These are phyloP conservation scores for Microplitis deprimator DNA, from an alignment of 2,888 invertebrate species.

Conservation along the genomic window DNA sequence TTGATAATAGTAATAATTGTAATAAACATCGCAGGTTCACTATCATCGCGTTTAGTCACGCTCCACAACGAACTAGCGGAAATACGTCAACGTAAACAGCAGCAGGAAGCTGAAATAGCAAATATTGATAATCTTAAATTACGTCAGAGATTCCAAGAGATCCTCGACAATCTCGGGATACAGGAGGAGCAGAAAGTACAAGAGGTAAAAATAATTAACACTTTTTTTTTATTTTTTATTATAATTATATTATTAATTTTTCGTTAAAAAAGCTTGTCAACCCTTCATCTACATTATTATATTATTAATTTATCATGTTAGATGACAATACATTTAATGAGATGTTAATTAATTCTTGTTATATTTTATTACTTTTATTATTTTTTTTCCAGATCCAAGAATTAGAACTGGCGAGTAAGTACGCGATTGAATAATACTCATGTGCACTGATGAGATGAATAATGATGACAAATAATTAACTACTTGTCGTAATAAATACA, in stretches of 20 bases:
- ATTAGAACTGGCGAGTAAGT: conserved; percentile 56
- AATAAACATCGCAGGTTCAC: conserved; percentile 65
- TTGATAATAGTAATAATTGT: conserved; percentile 35
- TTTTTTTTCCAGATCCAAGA: conserved; percentile 60
- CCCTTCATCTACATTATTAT: conserved; percentile 22
- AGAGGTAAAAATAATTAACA: conserved; percentile 72
- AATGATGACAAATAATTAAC: conserved; percentile 17
- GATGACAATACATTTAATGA: conserved; percentile 4
- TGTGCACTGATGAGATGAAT: conserved; percentile 16
- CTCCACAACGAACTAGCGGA: conserved; percentile 83
- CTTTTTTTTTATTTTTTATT: background rate
- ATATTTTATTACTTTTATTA: conserved; percentile 9
- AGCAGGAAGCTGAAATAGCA: conserved; percentile 87
- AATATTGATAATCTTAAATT: conserved; percentile 89
- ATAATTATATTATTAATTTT: background rate
- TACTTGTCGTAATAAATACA: conserved; percentile 6
- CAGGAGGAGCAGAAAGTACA: conserved; percentile 87
- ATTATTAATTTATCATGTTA: background rate
- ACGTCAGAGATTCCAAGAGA: conserved; percentile 86
- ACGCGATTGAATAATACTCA: conserved; percentile 24
- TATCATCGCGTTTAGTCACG: conserved; percentile 79
- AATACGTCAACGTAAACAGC: conserved; percentile 80
- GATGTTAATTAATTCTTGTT: conserved; percentile 14
- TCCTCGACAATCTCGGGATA: conserved; percentile 81
- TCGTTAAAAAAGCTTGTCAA: conserved; percentile 21